Conservation (phyloP, 23 tunicate genomes). For the Phallusia fumigata region DNA sequence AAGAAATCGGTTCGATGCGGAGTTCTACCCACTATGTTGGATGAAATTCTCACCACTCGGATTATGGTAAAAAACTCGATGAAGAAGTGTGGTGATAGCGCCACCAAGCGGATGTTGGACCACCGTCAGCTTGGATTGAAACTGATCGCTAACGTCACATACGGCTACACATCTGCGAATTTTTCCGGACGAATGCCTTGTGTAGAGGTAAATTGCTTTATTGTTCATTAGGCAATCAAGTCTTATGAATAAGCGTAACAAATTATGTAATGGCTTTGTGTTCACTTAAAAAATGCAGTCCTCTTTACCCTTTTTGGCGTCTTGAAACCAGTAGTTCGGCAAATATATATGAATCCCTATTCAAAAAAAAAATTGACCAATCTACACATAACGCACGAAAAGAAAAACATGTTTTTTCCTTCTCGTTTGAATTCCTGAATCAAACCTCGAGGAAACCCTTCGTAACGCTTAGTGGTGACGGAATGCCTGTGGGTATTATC, state of each 20-base stretch:
- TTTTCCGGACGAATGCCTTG: constrained; percentile 99
- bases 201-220: constrained; percentile 62
- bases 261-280: neutral
- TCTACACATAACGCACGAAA: too few species aligned
- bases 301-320: neutral
- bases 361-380: too few species aligned
- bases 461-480: too few species aligned
- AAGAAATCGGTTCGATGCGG: constrained; percentile 56
- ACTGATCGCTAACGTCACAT: constrained; percentile 82
- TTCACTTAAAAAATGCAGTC: neutral
- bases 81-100: constrained; percentile 69
- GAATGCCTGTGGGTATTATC: too few species aligned
- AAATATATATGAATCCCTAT: too few species aligned
- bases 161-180: constrained; percentile 90
- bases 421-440: too few species aligned
- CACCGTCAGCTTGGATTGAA: constrained; percentile 88
- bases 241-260: neutral
- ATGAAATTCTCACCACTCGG: constrained; percentile 80
- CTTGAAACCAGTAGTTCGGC: too few species aligned
- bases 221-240: neutral
- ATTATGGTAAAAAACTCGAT: constrained; percentile 86
- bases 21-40: constrained; percentile 80
- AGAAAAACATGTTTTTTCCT: too few species aligned
- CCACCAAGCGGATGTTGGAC: constrained; percentile 63
- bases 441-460: too few species aligned